Conservation (phyloP, 2,888 invertebrate genomes). For the Nasonia oneida region DNA sequence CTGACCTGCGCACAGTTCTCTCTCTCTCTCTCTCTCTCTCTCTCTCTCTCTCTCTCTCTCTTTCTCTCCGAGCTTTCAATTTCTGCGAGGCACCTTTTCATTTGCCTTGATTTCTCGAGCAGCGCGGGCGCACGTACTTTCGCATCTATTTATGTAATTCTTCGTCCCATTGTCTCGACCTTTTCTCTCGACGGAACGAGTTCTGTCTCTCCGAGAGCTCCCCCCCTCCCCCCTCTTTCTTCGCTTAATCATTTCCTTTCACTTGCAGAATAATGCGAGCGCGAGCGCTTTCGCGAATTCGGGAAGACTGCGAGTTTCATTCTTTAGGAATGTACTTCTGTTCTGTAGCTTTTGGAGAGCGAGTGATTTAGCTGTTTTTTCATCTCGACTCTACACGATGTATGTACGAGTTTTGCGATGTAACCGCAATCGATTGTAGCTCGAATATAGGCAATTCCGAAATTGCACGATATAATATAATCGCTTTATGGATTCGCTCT, state of each 20-base stretch:
- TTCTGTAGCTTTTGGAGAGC: neutral
- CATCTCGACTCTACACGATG: too few relatives aligned
- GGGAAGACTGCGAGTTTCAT: neutral
- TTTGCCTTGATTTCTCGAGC: constrained; percentile 26
- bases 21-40: neutral
- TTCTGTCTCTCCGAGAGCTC: constrained; percentile 1
- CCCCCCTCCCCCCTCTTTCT: constrained; percentile 23
- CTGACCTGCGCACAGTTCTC: neutral
- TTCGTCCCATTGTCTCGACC: constrained; percentile 57
- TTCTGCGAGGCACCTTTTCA: constrained; percentile 36
- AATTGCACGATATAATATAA: neutral
- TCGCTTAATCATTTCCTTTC: constrained; percentile 50
- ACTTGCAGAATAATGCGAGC: constrained; percentile 8
- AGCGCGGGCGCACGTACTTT: constrained; percentile 6
- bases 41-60: neutral
- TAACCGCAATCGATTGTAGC: neutral
- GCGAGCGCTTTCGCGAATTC: neutral
- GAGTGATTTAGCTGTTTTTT: neutral
- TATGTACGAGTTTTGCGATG: too few relatives aligned
- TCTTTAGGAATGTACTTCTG: constrained; percentile 4
- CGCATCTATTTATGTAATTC: constrained; percentile 57
- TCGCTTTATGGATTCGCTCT: neutral
- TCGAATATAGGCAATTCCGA: neutral
- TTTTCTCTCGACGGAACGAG: constrained; percentile 39
- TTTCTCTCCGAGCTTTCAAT: constrained; percentile 14